Evolutionary conservation across 2,888 invertebrate species (phyloP).

Genomic region (Zaprionus obscuricornis): DNA sequence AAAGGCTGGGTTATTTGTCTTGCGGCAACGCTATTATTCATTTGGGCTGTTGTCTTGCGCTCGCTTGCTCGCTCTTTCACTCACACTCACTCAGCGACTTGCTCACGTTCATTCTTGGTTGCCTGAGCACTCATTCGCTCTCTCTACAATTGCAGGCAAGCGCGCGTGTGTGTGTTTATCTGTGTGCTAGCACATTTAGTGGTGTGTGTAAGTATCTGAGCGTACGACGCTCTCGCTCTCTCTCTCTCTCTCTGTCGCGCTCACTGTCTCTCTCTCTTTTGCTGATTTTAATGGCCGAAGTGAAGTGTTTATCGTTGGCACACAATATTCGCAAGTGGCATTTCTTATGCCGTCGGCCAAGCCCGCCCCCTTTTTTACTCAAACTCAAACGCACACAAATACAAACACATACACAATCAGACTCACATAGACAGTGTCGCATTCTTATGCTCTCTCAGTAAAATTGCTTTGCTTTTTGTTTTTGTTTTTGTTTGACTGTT

Average conservation of each 20-base stretch:
- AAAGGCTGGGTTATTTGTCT: slow-evolving; percentile 83
- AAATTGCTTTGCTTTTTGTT: slow-evolving; percentile 39
- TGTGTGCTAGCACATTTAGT: slow-evolving; percentile 22
- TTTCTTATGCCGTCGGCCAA: slow-evolving; percentile 76
- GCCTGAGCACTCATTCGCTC: slow-evolving; percentile 51
- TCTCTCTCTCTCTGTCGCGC: slow-evolving; percentile 35
- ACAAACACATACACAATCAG: slow-evolving; percentile 2
- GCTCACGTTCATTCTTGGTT: slow-evolving; percentile 54
- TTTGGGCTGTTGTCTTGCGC: slow-evolving; percentile 63
- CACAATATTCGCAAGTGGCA: slow-evolving; percentile 81
- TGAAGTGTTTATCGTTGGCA: slow-evolving; percentile 83
- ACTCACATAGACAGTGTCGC: slow-evolving; percentile 38
- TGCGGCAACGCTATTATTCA: slow-evolving; percentile 83
- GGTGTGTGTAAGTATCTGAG: slow-evolving; percentile 25
- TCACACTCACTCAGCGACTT: slow-evolving; percentile 37
- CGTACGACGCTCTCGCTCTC: slow-evolving; percentile 37
- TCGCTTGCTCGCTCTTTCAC: slow-evolving; percentile 38
- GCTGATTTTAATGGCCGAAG: slow-evolving; percentile 83
- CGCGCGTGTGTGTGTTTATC: slow-evolving; percentile 15
- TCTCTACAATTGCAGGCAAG: slow-evolving; percentile 17
- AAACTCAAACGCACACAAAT: slow-evolving; percentile 41
- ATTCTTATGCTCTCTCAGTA: slow-evolving; percentile 55
- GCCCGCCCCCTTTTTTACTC: slow-evolving; percentile 60
- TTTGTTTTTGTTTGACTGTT: slow-evolving; percentile 46
- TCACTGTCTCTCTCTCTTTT: slow-evolving; percentile 36